phyloP scores from a whole-genome alignment of 2,113 vertebrate species.

The Forbesichthys agassizii region DNA sequence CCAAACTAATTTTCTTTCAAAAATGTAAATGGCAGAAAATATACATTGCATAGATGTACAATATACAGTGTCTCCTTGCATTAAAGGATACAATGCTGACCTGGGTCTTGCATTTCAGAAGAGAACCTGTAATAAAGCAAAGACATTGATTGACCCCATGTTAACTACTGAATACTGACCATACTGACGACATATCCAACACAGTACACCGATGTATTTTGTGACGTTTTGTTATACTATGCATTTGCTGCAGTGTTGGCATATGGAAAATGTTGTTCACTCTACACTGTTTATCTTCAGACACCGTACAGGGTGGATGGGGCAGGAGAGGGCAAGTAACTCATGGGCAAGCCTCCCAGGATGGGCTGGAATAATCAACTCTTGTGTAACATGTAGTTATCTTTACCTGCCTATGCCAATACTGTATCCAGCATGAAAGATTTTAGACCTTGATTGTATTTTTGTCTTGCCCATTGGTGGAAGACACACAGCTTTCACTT shows the following conservation, averaged over 20 bases:
- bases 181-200: too few species aligned
- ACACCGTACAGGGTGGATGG: neutral
- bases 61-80: slow-evolving; percentile 3
- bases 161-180: slow-evolving; percentile 31
- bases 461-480: too few species aligned
- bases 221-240: too few species aligned
- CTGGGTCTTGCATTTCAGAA: slow-evolving; percentile 32
- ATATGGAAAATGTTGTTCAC: slow-evolving; percentile 32
- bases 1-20: too few species aligned
- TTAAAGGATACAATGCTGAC: slow-evolving; percentile 20
- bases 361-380: slow-evolving; percentile 16
- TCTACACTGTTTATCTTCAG: slow-evolving; percentile 13
- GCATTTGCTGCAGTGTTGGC: slow-evolving; percentile 23
- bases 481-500: too few species aligned
- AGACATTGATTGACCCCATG: slow-evolving; percentile 55
- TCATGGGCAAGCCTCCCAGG: slow-evolving; percentile 24
- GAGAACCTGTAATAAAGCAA: slow-evolving; percentile 36
- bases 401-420: neutral
- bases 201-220: too few species aligned
- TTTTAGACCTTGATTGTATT: neutral
- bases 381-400: slow-evolving; percentile 18
- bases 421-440: neutral
- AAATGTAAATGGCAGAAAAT: too few species aligned
- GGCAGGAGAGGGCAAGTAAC: neutral
- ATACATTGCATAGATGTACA: too few species aligned